Evolutionary conservation across 1,140 invertebrate species (phyloP).

Genomic region (Pseudomyrmex cubaensis): DNA sequence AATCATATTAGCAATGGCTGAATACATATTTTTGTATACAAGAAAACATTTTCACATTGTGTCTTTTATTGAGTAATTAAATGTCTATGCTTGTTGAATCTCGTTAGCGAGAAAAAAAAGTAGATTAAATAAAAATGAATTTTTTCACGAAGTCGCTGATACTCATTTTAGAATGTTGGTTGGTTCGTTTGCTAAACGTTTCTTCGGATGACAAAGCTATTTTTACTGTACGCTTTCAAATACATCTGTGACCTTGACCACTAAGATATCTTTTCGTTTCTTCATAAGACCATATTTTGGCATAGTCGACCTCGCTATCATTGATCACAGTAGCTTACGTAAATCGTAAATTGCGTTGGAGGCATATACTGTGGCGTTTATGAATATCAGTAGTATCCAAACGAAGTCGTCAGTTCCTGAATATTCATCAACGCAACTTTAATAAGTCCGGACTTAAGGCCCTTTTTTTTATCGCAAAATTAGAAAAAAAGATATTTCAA

Average conservation of each 20-base stretch:
- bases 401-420: slow-evolving; percentile 34
- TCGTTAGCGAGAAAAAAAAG: neutral
- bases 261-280: slow-evolving; percentile 4
- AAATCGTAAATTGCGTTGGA: slow-evolving; percentile 63
- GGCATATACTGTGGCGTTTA: slow-evolving; percentile 28
- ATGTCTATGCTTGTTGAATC: neutral
- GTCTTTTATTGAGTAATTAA: neutral
- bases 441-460: neutral
- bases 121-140: neutral
- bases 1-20: neutral
- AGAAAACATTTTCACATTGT: neutral
- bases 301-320: slow-evolving; percentile 27
- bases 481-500: neutral
- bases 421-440: slow-evolving; percentile 56
- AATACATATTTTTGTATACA: neutral
- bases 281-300: slow-evolving; percentile 23
- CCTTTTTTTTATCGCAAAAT: neutral
- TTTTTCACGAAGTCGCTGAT: neutral
- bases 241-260: neutral
- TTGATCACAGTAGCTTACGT: slow-evolving; percentile 48
- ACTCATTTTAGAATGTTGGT: neutral
- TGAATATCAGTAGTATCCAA: slow-evolving; percentile 29
- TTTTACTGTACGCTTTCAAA: neutral
- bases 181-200: neutral
- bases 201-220: neutral